A percentile compares a stretch with the other conserved stretches of the same genome.
Evolutionary conservation across 2,888 invertebrate genomes (phyloP).

Genomic region (Eumerus sabulonum): DNA sequence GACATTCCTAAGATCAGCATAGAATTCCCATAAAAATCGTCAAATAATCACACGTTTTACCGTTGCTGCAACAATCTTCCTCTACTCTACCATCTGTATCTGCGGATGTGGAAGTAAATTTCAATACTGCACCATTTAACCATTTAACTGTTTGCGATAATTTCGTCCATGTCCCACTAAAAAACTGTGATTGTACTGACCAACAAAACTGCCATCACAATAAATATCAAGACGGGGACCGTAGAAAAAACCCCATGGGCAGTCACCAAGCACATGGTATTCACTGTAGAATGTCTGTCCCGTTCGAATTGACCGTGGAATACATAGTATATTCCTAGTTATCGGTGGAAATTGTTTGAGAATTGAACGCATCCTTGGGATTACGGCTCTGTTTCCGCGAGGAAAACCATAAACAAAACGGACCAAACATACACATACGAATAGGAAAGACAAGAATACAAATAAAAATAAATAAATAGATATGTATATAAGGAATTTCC

Average conservation of each 20-base stretch:
- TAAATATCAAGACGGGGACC: conserved; percentile 39
- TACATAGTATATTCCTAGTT: too few species aligned
- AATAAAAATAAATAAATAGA: conserved; percentile 19
- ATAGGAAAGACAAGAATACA: too few species aligned
- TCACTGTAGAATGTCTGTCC: conserved; percentile 11
- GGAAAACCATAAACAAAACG: conserved; percentile 13
- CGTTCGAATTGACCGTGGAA: background rate
- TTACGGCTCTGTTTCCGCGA: conserved; percentile 1
- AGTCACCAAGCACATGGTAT: conserved; percentile 22
- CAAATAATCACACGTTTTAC: conserved; percentile 44
- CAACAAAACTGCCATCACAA: conserved; percentile 50
- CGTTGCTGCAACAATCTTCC: conserved; percentile 16
- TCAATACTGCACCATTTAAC: conserved; percentile 77
- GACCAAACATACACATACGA: too few species aligned
- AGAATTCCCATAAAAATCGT: conserved; percentile 57
- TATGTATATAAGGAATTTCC: conserved; percentile 50
- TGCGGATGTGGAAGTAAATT: conserved; percentile 73
- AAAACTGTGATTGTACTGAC: conserved; percentile 32
- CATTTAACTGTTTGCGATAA: conserved; percentile 75
- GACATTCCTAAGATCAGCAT: conserved; percentile 53
- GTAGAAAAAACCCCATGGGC: conserved; percentile 34
- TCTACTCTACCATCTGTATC: conserved; percentile 24
- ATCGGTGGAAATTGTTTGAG: conserved; percentile 23
- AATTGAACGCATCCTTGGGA: conserved; percentile 42
- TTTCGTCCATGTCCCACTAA: conserved; percentile 25